A percentile compares a stretch with the other conserved stretches of the same genome.
Conservation (phyloP, 1,140 invertebrate species). For the Drosophila trapezifrons region DNA sequence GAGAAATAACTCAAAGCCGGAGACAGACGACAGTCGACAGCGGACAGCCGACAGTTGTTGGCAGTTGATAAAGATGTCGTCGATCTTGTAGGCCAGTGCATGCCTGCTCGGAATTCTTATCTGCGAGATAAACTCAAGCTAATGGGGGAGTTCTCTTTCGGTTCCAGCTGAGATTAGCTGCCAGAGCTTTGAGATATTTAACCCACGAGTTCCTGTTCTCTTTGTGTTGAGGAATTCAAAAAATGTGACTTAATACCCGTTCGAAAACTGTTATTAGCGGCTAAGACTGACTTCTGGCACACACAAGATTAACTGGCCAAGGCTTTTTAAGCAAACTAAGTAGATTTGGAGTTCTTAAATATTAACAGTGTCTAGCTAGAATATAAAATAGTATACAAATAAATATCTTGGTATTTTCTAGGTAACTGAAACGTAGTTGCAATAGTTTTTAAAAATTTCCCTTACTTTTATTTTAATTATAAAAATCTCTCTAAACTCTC, state of each 20-base stretch:
- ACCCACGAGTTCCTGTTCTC: constrained; percentile 7
- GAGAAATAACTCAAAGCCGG: constrained; percentile 51
- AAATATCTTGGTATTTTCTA: background rate
- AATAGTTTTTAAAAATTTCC: no score
- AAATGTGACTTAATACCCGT: background rate
- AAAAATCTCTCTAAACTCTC: no score
- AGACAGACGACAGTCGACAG: constrained; percentile 19
- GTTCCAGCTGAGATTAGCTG: background rate
- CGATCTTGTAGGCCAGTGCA: constrained; percentile 45
- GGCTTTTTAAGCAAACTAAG: background rate
- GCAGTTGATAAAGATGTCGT: constrained; percentile 56
- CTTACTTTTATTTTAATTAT: background rate
- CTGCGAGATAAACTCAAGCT: constrained; percentile 29
- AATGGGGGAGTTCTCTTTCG: constrained; percentile 10
- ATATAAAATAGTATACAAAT: background rate
- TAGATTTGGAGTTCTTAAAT: no score
- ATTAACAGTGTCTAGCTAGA: fast-evolving
- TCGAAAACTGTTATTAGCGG: background rate
- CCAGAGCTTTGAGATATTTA: constrained; percentile 5
- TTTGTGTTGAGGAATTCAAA: constrained; percentile 1
- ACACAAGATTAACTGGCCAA: background rate
- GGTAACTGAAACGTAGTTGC: no score
- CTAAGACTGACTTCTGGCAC: background rate
- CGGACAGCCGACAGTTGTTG: constrained; percentile 23
- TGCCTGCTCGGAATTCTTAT: constrained; percentile 52